Base-by-base conservation (phyloP, 1,140 invertebrate species). In the Tetragnatha versicolor region DNA sequence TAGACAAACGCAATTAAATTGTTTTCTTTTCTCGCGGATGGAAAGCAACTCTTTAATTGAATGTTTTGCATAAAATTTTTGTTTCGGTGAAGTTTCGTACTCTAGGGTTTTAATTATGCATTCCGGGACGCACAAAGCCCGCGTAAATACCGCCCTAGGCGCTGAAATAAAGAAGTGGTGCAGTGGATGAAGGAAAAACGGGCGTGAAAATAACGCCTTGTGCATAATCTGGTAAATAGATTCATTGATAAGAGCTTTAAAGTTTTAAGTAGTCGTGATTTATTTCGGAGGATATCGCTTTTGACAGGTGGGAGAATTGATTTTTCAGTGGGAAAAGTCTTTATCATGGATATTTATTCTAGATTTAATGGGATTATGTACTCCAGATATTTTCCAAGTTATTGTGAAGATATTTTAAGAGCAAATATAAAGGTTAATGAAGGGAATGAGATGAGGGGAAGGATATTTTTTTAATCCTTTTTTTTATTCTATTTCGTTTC, bases 1-100 rank as follows among this genome's bases (percentile, higher is more conserved):
- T 66, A 66, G 42, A 49, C 33, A 66, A 66, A 47, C 35, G 63
- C 63, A 49, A 66, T 49, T 66, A 63, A 63, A 63, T 42, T 39
- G 37, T 42, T 3, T 42, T n/a, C 3, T 22, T 22, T 3, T 20
- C 25, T 61, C 39, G 22, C 1, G 31, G 55, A 20, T 58, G 22
- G 33, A n/a, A 39, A 63, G 60, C 35, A 35, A 12, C 31, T 9
- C 33, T 39, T 39, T 63, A 63, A 63, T 63, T 63, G 60, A 63
- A 63, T 63, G 60, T 63, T 63, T 42, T 42, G 7, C 39, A 7
- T 9, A 42, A 17, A 17, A 17, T 9, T 42, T 42, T 63, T 63
- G 33, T 42, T 37, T 63, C 33, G 10, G 35, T 25, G 6, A 63
- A 39, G 60, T 42, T 27, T 39, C n/a, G n/a, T 33, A 4, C 10